These are phyloP conservation scores for Siniperca chuatsi DNA, from an alignment of 2,113 vertebrate species.

Conservation along the genomic window DNA sequence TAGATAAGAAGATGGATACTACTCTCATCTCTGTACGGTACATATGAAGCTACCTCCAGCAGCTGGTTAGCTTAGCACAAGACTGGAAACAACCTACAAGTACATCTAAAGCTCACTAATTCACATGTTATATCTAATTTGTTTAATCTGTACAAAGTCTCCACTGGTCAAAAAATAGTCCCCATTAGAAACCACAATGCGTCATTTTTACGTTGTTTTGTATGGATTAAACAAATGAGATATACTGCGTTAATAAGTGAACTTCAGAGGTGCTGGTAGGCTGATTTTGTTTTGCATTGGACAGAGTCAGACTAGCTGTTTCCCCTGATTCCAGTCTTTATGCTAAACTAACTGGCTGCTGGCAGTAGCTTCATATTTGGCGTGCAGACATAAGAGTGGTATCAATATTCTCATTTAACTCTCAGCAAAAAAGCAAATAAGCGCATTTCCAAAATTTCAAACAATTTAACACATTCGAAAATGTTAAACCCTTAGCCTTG, in stretches of 20 bases:
- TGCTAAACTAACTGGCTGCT: not conserved
- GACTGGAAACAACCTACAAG: not conserved
- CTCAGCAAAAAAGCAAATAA: not conserved
- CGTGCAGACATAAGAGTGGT: not conserved
- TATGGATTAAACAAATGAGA: not conserved
- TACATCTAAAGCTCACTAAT: not conserved
- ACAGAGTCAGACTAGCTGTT: not conserved
- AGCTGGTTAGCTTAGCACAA: not conserved
- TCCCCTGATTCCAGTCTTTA: not conserved
- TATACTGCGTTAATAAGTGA: too few relatives aligned
- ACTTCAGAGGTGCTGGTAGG: not conserved
- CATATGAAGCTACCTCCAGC: not conserved
- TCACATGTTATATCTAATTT: too few relatives aligned
- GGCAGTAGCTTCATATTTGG: not conserved
- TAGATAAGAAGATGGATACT: not conserved
- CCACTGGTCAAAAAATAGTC: too few relatives aligned
- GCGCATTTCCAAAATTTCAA: not conserved
- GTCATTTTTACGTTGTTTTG: too few relatives aligned
- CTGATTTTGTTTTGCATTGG: not conserved
- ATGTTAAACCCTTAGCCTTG: not conserved
- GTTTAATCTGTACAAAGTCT: too few relatives aligned
- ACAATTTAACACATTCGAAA: not conserved
- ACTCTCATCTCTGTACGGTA: not conserved
- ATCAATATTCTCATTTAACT: not conserved
- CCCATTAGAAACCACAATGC: too few relatives aligned